Conservation (phyloP, 1,140 invertebrate genomes). For the Diploscapter pachys region DNA sequence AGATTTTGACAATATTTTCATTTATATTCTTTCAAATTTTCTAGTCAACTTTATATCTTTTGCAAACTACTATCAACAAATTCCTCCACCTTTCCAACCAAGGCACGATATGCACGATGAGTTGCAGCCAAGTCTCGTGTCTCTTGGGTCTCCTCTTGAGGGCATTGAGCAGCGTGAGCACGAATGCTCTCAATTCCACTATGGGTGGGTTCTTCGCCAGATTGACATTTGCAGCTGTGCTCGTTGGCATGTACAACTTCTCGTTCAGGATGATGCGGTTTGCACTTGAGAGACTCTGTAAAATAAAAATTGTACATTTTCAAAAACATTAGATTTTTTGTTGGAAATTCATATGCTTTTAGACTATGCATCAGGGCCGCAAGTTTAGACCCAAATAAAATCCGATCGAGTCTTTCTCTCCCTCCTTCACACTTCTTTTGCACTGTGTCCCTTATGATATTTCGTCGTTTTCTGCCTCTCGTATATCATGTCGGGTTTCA, state of each 20-base stretch:
- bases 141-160: conserved; percentile 64
- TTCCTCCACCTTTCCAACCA: conserved; percentile 44
- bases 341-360: background rate
- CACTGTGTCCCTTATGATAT: no score
- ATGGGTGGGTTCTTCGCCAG: conserved; percentile 40
- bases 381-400: background rate
- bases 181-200: conserved; percentile 76
- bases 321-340: background rate
- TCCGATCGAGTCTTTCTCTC: no score
- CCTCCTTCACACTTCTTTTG: no score
- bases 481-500: no score
- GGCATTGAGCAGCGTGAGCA: conserved; percentile 76
- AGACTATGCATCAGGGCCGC: background rate
- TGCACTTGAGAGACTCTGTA: conserved; percentile 35
- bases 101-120: conserved; percentile 51
- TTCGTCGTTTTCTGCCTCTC: no score
- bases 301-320: conserved; percentile 1
- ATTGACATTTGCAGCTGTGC: conserved; percentile 44
- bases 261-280: conserved; percentile 48
- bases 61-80: background rate
- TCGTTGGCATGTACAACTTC: conserved; percentile 52
- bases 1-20: no score
- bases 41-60: background rate
- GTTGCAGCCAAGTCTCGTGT: conserved; percentile 65
- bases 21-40: no score